Evolutionary conservation across 1,140 invertebrate species (phyloP).

Genomic region (Drosophila subpulchrella): DNA sequence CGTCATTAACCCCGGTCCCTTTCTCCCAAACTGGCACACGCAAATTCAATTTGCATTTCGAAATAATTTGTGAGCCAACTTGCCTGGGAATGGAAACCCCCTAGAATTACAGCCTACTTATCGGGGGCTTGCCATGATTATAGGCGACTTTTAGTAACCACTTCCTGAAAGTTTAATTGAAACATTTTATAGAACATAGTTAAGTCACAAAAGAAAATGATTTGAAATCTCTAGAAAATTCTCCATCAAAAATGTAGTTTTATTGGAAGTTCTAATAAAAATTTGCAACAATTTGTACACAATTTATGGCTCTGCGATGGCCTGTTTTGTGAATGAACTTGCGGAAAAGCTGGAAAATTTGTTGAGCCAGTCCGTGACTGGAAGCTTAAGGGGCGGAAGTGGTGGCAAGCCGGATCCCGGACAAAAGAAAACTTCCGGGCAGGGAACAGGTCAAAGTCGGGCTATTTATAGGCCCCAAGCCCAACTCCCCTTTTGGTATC

Average conservation of each 20-base stretch:
- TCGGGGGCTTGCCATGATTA: constrained; percentile 1
- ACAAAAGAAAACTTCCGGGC: constrained; percentile 14
- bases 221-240: no score
- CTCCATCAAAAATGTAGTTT: no score
- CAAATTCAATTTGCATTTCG: constrained; percentile 75
- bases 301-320: constrained; percentile 25
- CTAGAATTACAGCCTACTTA: constrained; percentile 42
- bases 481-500: constrained; percentile 21
- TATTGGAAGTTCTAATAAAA: no score
- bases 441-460: constrained; percentile 37
- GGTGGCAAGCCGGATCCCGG: constrained; percentile 1
- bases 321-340: constrained; percentile 71
- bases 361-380: constrained; percentile 26
- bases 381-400: not conserved
- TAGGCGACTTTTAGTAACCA: no score
- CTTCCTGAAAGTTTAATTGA: no score
- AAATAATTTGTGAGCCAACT: constrained; percentile 35
- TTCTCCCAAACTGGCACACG: constrained; percentile 2
- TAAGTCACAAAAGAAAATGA: no score
- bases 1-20: constrained; percentile 45
- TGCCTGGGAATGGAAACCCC: constrained; percentile 48
- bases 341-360: constrained; percentile 20
- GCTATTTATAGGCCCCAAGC: constrained; percentile 44
- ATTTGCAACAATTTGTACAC: no score
- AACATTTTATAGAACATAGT: no score